Conservation (phyloP, 2,888 invertebrate species). For the Macaria notata region DNA sequence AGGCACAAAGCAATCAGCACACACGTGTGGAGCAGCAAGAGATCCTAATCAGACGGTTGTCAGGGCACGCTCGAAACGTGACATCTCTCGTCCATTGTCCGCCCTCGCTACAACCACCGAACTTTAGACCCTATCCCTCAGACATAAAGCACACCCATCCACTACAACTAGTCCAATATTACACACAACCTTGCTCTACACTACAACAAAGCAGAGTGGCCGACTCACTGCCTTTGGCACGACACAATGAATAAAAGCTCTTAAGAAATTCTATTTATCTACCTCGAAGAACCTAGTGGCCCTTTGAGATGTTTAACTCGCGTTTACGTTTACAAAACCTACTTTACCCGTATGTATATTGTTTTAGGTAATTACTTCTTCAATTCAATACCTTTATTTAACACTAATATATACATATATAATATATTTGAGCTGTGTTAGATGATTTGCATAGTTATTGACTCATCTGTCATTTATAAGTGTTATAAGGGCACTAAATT, state of each 20-base stretch:
- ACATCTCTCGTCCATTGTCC: conserved; percentile 44
- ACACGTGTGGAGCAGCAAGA: conserved; percentile 34
- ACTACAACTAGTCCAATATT: conserved; percentile 3
- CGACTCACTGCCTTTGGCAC: conserved; percentile 24
- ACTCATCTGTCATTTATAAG: no score
- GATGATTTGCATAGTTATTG: no score
- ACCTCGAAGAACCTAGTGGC: conserved; percentile 10
- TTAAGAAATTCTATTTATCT: conserved; percentile 20
- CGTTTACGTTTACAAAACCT: background rate
- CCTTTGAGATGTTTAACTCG: background rate
- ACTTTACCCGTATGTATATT: background rate
- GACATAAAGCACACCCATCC: conserved; percentile 3
- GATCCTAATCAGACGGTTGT: conserved; percentile 55
- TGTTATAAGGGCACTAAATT: no score
- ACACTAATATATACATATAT: no score
- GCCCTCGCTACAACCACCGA: conserved; percentile 7
- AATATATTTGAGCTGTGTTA: no score
- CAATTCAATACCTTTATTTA: no score
- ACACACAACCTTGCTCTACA: conserved; percentile 13
- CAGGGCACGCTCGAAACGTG: conserved; percentile 45
- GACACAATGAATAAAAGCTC: conserved; percentile 22
- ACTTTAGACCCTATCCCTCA: conserved; percentile 8
- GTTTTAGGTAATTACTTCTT: conserved; percentile 1
- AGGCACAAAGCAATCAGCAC: conserved; percentile 35
- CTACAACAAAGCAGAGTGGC: conserved; percentile 23